These are phyloP conservation scores for Tetraodon nigroviridis DNA, from an alignment of 2,113 vertebrate species.

Conservation along the genomic window DNA sequence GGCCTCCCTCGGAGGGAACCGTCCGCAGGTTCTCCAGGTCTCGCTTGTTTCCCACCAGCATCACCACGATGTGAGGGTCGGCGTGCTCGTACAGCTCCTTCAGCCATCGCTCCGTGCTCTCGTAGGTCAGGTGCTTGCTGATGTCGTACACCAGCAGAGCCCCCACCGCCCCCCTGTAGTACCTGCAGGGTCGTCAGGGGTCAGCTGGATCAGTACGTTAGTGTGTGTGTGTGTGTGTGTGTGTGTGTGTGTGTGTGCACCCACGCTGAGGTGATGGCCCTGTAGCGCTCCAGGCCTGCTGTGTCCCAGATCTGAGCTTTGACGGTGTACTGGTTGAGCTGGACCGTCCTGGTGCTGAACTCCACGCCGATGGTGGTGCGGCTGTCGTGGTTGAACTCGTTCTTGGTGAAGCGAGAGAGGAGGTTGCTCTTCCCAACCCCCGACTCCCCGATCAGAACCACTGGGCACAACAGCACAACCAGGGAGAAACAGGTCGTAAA, in stretches of 20 bases:
- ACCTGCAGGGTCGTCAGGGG: conserved; percentile 65
- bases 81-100: conserved; percentile 95
- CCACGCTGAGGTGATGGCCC: conserved; percentile 95
- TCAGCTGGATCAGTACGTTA: neutral
- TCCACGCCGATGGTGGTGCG: conserved; percentile 95
- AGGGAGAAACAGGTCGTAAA: no score
- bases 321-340: conserved; percentile 76
- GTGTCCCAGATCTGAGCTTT: conserved; percentile 99
- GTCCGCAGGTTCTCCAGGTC: conserved; percentile 83
- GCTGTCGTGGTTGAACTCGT: conserved; percentile 93
- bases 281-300: conserved; percentile 90
- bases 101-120: conserved; percentile 93
- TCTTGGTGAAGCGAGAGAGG: conserved; percentile 87
- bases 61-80: conserved; percentile 96
- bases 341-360: conserved; percentile 89
- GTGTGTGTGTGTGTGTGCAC: conserved; percentile 50
- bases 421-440: conserved; percentile 79
- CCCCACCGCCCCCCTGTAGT: conserved; percentile 94
- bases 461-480: conserved; percentile 52
- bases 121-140: conserved; percentile 93
- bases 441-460: conserved; percentile 87
- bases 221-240: neutral
- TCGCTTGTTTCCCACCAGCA: conserved; percentile 97
- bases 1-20: conserved; percentile 87
- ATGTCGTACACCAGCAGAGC: conserved; percentile 95